Conservation (phyloP, 2,888 invertebrate genomes). For the Pelosia muscerda region DNA sequence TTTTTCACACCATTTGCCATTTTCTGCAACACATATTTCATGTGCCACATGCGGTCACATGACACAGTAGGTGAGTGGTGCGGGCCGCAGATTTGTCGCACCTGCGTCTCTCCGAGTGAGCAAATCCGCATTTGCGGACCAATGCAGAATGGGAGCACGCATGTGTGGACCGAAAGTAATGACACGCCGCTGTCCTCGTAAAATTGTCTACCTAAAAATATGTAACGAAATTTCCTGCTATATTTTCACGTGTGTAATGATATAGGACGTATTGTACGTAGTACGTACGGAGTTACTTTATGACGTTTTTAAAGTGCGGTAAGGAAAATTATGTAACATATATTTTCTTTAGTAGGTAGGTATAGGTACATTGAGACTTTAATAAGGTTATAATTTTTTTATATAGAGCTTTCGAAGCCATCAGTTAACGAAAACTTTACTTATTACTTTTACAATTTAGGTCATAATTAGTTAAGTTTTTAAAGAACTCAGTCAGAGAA, state of each 20-base stretch:
- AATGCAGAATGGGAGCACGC: slow-evolving; percentile 18
- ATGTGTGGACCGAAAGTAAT: slow-evolving; percentile 37
- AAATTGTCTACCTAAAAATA: slow-evolving; percentile 42
- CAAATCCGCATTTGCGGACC: slow-evolving; percentile 46
- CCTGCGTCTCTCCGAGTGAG: slow-evolving; percentile 51
- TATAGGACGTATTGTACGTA: slow-evolving; percentile 15
- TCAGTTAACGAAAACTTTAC: too few species aligned
- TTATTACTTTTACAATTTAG: neutral
- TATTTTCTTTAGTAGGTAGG: neutral
- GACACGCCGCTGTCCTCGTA: slow-evolving; percentile 42
- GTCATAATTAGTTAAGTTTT: too few species aligned
- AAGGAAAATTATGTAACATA: neutral
- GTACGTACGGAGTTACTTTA: neutral
- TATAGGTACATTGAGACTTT: neutral
- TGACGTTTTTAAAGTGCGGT: neutral
- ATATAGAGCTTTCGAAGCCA: too few species aligned
- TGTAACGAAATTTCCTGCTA: slow-evolving; percentile 31
- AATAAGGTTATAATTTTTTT: neutral
- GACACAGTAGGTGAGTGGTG: slow-evolving; percentile 22
- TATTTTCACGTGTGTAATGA: slow-evolving; percentile 29
- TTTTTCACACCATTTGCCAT: slow-evolving; percentile 11
- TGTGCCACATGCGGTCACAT: slow-evolving; percentile 24
- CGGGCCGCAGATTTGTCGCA: slow-evolving; percentile 41
- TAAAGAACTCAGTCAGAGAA: neutral
- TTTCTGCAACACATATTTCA: slow-evolving; percentile 26